phyloP scores from a whole-genome alignment of 2,888 invertebrate genomes.

The Helicoverpa assulta region DNA sequence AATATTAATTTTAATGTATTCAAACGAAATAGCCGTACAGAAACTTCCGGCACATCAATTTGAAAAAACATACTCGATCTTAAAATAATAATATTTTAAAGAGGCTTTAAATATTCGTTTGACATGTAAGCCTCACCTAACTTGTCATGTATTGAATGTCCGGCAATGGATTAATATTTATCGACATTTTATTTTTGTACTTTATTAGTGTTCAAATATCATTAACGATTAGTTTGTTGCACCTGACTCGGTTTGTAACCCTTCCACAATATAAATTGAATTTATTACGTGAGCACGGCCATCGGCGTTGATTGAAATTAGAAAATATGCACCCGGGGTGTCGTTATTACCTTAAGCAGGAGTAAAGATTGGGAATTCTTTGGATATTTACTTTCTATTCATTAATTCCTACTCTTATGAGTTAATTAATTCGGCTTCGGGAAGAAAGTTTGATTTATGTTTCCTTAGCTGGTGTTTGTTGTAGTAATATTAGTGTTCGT shows the following conservation, averaged over 20 bases:
- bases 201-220: slow-evolving; percentile 87
- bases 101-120: neutral
- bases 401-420: slow-evolving; percentile 75
- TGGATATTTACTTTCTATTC: slow-evolving; percentile 79
- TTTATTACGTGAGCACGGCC: slow-evolving; percentile 66
- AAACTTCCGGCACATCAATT: neutral
- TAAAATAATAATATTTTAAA: neutral
- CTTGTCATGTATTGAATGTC: slow-evolving; percentile 77
- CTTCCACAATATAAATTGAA: slow-evolving; percentile 63
- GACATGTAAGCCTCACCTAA: slow-evolving; percentile 74
- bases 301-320: slow-evolving; percentile 76
- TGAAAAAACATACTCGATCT: neutral
- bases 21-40: neutral
- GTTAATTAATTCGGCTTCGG: slow-evolving; percentile 77
- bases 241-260: slow-evolving; percentile 71
- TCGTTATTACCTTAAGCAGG: slow-evolving; percentile 72
- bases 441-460: slow-evolving; percentile 72
- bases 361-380: slow-evolving; percentile 74
- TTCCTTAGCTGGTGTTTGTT: slow-evolving; percentile 57
- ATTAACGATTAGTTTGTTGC: slow-evolving; percentile 85
- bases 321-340: slow-evolving; percentile 77
- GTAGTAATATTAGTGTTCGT: slow-evolving; percentile 52
- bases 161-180: slow-evolving; percentile 86
- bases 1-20: slow-evolving; percentile 8
- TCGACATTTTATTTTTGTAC: slow-evolving; percentile 84